Conservation (phyloP, 2,113 vertebrate genomes). For the Seriola quinqueradiata region DNA sequence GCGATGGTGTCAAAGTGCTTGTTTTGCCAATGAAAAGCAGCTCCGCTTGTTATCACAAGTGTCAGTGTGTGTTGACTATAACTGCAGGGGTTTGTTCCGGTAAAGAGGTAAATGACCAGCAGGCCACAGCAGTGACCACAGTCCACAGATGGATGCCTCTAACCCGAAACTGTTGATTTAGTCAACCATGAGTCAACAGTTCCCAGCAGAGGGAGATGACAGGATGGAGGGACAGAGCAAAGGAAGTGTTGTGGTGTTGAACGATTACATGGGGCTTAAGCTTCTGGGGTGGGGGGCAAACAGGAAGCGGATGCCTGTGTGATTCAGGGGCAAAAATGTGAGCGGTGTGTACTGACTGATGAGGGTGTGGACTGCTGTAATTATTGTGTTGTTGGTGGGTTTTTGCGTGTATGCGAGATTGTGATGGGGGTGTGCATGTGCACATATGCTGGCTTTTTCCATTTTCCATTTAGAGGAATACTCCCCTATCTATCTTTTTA, state of each 20-base stretch:
- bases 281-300: slow-evolving; percentile 66
- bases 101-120: slow-evolving; percentile 67
- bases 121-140: slow-evolving; percentile 50
- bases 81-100: slow-evolving; percentile 66
- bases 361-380: slow-evolving; percentile 37
- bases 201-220: slow-evolving; percentile 59
- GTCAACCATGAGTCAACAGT: slow-evolving; percentile 76
- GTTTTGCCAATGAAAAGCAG: slow-evolving; percentile 52
- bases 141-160: slow-evolving; percentile 68
- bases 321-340: slow-evolving; percentile 53
- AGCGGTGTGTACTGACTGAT: slow-evolving; percentile 29
- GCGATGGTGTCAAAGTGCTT: slow-evolving; percentile 50
- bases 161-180: slow-evolving; percentile 76
- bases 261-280: slow-evolving; percentile 70
- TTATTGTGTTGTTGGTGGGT: slow-evolving; percentile 25
- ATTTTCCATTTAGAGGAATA: slow-evolving; percentile 6
- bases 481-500: neutral
- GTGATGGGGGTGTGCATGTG: neutral
- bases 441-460: neutral
- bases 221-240: slow-evolving; percentile 60
- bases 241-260: slow-evolving; percentile 75
- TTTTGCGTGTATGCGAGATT: neutral
- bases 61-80: slow-evolving; percentile 60
- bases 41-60: slow-evolving; percentile 69
- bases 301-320: slow-evolving; percentile 74